Evolutionary conservation across 2,797 vertebrate genomes (phyloP).

Genomic region (Notoglanidium macrostoma): DNA sequence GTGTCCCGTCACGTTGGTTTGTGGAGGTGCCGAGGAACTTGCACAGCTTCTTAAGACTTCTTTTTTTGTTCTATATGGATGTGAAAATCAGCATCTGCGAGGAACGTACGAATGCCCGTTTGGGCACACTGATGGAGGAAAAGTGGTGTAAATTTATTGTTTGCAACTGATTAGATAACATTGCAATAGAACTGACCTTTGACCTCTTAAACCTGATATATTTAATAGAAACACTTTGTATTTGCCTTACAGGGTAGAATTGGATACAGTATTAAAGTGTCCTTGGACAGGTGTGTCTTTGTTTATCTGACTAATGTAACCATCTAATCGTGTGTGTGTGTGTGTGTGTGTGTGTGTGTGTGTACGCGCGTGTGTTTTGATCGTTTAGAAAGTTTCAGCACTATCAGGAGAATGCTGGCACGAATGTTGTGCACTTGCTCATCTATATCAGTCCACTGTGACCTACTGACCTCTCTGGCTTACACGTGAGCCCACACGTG

Average conservation of each 20-base stretch:
- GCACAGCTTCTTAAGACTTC: constrained; percentile 12
- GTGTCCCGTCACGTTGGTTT: background rate
- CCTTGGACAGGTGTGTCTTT: background rate
- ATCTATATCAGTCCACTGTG: background rate
- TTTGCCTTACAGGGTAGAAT: background rate
- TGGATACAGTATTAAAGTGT: constrained; percentile 41
- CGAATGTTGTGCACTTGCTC: background rate
- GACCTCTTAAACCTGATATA: constrained; percentile 5
- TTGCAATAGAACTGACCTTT: constrained; percentile 10
- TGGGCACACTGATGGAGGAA: background rate
- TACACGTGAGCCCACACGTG: background rate
- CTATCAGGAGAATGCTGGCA: background rate
- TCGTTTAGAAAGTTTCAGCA: background rate
- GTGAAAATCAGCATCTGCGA: background rate
- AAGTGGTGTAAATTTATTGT: background rate
- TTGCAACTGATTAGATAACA: background rate
- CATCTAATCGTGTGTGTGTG: background rate
- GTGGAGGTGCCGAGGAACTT: background rate
- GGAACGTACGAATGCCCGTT: background rate
- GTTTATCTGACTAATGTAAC: background rate
- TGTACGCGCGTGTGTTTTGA: background rate
- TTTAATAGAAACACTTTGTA: constrained; percentile 26
- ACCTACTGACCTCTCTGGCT: background rate
- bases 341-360: background rate
- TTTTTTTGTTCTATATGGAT: background rate